Evolutionary conservation across 1,140 invertebrate species (phyloP), one percentile per base, ranked within the genome.

Genomic region (Leptinotarsa undecemlineata): DNA sequence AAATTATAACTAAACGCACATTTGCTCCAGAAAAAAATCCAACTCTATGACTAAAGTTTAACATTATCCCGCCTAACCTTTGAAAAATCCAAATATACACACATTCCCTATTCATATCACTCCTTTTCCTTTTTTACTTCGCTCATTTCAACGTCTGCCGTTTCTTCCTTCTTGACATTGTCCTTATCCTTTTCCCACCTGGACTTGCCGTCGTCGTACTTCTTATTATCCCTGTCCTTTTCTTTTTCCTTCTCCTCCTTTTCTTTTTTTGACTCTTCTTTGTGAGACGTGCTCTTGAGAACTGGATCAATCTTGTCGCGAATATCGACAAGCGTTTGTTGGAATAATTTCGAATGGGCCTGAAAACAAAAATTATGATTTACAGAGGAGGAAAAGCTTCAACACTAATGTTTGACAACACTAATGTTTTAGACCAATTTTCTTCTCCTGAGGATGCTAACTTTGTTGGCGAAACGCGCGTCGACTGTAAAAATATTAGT

Each of bases 341-440:
- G 84, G 68, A 86, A 93, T 90, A 88, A 90, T 93, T 82, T 92
- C 81, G 82, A 92, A 91, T 85, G 92, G 91, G 85, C 92, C 93
- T 78, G 85, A 42, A 42, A 42, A 42, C 5, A 57, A 5, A 57
- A 57, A 57, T 57, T 17, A 57, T 57, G 13, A 15, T 57, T 57
- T 42, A 11, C 2, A 11, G 6, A 8, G 6, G 33, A 11, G 3
- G 33, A 11, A 11, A 42, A 42, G 8, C 33, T 42, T 42, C 33
- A 42, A 42, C 33, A 42, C 33, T 3, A 42, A 42, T 11, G 33
- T 11, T 42, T 42, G 33, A n/a, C n/a, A n/a, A n/a, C n/a, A n/a
- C n/a, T n/a, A n/a, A n/a, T n/a, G n/a, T n/a, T n/a, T n/a, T n/a
- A n/a, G n/a, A n/a, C n/a, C n/a, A n/a, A n/a, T n/a, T n/a, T n/a